phyloP scores from a whole-genome alignment of 1,140 invertebrate genomes.

The Neoseiulus cucumeris region DNA sequence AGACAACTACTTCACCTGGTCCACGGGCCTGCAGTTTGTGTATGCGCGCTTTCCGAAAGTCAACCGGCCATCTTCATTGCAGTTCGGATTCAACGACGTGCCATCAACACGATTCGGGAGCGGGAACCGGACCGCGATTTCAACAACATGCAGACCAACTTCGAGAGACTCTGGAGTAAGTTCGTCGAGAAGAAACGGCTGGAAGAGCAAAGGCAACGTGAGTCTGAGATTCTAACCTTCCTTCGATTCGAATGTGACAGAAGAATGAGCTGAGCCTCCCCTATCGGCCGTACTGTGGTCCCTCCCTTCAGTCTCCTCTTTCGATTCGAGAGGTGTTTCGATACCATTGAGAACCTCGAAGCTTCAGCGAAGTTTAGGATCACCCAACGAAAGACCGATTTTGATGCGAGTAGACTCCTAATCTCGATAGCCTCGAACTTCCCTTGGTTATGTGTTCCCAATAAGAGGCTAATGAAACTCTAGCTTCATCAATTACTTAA shows the following conservation, averaged over 20 bases:
- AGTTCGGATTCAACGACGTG: background rate
- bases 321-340: too few relatives aligned
- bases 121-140: background rate
- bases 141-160: constrained; percentile 9
- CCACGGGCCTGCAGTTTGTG: background rate
- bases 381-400: too few relatives aligned
- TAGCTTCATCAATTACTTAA: too few relatives aligned
- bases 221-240: background rate
- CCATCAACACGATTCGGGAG: constrained; percentile 2
- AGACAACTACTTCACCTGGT: background rate
- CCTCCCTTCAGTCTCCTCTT: too few relatives aligned
- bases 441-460: too few relatives aligned
- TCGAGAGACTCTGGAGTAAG: constrained; percentile 9
- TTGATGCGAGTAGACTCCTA: too few relatives aligned
- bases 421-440: too few relatives aligned
- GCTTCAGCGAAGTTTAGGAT: too few relatives aligned
- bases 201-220: constrained; percentile 10
- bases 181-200: constrained; percentile 1
- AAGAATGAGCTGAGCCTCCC: too few relatives aligned
- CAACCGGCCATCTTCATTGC: background rate
- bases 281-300: too few relatives aligned
- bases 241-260: background rate
- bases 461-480: too few relatives aligned
- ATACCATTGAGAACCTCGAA: too few relatives aligned
- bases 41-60: background rate